Evolutionary conservation across 2,797 vertebrate species (phyloP).

Genomic region (Ceyx erithaca): DNA sequence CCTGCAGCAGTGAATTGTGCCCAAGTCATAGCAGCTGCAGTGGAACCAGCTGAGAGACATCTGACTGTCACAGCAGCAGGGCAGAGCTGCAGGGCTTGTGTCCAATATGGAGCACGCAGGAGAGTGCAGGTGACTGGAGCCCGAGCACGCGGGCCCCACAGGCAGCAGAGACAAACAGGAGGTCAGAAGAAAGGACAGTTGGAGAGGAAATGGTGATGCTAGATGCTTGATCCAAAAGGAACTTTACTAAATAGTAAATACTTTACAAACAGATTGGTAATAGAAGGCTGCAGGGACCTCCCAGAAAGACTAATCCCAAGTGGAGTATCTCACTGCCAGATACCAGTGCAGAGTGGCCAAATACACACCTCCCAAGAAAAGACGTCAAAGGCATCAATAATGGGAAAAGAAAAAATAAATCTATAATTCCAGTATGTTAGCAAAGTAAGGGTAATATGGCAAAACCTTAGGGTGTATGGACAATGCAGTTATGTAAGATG

Average conservation of each 20-base stretch:
- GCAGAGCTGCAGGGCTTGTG: background rate
- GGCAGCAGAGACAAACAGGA: background rate
- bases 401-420: background rate
- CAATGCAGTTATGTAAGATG: slow-evolving; percentile 44
- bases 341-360: background rate
- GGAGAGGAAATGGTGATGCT: background rate
- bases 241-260: background rate
- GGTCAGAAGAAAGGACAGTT: background rate
- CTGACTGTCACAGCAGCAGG: background rate
- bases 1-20: rapidly evolving
- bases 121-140: background rate
- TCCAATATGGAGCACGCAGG: background rate
- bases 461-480: slow-evolving; percentile 24
- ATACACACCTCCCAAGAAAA: background rate
- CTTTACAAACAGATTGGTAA: background rate
- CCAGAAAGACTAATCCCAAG: background rate
- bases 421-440: background rate
- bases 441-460: background rate
- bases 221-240: background rate
- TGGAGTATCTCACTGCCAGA: background rate
- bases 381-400: background rate
- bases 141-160: background rate
- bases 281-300: background rate
- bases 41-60: background rate
- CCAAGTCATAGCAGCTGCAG: background rate